Evolutionary conservation across 2,888 invertebrate species (phyloP), one percentile per base, ranked within the genome.

Genomic region (Hyalella azteca): DNA sequence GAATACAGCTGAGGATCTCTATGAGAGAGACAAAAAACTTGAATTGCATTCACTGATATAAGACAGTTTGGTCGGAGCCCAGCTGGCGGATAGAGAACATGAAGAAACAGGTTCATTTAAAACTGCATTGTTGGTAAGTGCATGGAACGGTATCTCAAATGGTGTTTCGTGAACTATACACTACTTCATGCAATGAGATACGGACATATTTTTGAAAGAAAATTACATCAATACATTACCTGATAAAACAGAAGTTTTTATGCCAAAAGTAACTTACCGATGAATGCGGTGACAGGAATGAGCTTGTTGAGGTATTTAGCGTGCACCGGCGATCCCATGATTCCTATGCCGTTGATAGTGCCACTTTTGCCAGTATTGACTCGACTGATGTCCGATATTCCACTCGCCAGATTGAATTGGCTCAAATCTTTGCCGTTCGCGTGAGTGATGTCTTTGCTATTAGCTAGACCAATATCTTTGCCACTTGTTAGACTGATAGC

Each of bases 241-340:
- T 54, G 9, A 1, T 2, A 54, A 54, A 29, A 7, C 4, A 54
- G 7, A 15, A 13, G 29, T 5, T 49, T 22, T 15, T 49, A 49
- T n/a, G 15, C 15, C 13, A 26, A 26, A 11, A 11, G 11, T 9
- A 0, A 54, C 66, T 66, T 7, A 66, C 66, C 66, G 32, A 66
- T 66, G 19, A 66, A 66, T 36, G 66, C 66, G 5, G 66, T 66
- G 19, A 66, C 66, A 5, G 66, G 66, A 36, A 66, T 66, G 29
- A 66, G 66, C 36, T 66, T 66, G 66, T 66, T 22, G 66, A 29
- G 36, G 66, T 29, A 66, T 36, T 36, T 66, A 3, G 19, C 66
- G 19, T 36, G 54, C 29, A 54, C 54, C 22, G 54, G 54, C 3
- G 19, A n/a, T n/a, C n/a, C n/a, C n/a, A n/a, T n/a, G n/a, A n/a